Percentiles rank a stretch among this genome's conserved stretches.
Evolutionary conservation across 2,113 vertebrate species (phyloP).

Genomic region (Apteryx owenii): DNA sequence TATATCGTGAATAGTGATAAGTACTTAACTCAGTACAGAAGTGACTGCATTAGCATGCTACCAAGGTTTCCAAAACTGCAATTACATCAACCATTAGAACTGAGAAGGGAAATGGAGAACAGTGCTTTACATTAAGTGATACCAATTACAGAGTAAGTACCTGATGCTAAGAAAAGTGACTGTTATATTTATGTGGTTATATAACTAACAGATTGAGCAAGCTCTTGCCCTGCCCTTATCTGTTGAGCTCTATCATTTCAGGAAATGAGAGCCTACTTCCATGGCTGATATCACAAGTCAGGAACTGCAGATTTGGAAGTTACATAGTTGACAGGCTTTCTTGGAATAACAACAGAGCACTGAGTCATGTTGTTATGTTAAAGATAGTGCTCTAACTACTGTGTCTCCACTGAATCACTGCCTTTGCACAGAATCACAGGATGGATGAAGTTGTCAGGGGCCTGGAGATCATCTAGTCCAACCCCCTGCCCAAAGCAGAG

Average conservation of each 20-base stretch:
- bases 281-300: background rate
- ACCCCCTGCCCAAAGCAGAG: background rate
- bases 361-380: background rate
- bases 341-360: background rate
- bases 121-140: slow-evolving; percentile 23
- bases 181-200: slow-evolving; percentile 40
- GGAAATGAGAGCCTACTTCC: slow-evolving; percentile 24
- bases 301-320: background rate
- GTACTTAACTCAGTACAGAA: background rate
- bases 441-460: background rate
- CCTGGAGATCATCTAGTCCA: background rate
- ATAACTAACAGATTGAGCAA: slow-evolving; percentile 31
- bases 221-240: slow-evolving; percentile 21
- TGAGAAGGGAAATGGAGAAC: background rate
- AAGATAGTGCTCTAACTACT: background rate
- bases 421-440: background rate
- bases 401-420: background rate
- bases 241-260: background rate
- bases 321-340: background rate
- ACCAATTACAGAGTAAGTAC: slow-evolving; percentile 57
- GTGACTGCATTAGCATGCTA: background rate
- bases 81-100: slow-evolving; percentile 46
- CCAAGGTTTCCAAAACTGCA: background rate
- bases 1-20: background rate
- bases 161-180: slow-evolving; percentile 43